phyloP scores from a whole-genome alignment of 2,113 vertebrate genomes.

The Lophius piscatorius region DNA sequence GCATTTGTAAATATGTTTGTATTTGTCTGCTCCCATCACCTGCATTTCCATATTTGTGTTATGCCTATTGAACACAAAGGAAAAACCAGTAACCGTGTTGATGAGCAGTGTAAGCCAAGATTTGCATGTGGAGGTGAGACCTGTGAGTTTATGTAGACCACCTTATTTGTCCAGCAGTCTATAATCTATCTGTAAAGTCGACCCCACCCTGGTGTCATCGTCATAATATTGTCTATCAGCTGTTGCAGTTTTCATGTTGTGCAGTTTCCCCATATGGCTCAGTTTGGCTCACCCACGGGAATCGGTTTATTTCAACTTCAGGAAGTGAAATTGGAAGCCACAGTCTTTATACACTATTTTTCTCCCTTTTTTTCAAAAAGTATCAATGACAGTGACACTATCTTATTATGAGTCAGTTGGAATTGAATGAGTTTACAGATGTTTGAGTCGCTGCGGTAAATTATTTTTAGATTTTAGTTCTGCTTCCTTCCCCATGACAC shows the following conservation, averaged over 20 bases:
- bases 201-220: not conserved
- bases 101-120: conserved; percentile 16
- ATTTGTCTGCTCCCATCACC: conserved; percentile 41
- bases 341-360: conserved; percentile 2
- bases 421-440: not conserved
- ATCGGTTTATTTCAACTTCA: conserved; percentile 5
- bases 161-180: conserved; percentile 2
- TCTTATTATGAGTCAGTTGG: conserved; percentile 6
- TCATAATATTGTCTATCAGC: not conserved
- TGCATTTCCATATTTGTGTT: conserved; percentile 55
- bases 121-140: not conserved
- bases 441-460: conserved; percentile 1
- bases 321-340: conserved; percentile 19
- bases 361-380: not conserved
- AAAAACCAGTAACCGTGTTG: conserved; percentile 17
- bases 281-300: too few relatives aligned
- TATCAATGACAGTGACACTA: not conserved
- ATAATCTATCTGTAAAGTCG: conserved; percentile 2
- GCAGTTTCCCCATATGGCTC: too few relatives aligned
- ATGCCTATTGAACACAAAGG: conserved; percentile 36
- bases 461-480: not conserved
- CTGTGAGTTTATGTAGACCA: conserved; percentile 3
- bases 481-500: conserved; percentile 17
- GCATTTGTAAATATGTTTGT: conserved; percentile 65
- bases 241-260: not conserved